Percentiles rank a stretch among this genome's conserved stretches.
Evolutionary conservation across 2,888 invertebrate species (phyloP).

Genomic region (Platynereis dumerilii): DNA sequence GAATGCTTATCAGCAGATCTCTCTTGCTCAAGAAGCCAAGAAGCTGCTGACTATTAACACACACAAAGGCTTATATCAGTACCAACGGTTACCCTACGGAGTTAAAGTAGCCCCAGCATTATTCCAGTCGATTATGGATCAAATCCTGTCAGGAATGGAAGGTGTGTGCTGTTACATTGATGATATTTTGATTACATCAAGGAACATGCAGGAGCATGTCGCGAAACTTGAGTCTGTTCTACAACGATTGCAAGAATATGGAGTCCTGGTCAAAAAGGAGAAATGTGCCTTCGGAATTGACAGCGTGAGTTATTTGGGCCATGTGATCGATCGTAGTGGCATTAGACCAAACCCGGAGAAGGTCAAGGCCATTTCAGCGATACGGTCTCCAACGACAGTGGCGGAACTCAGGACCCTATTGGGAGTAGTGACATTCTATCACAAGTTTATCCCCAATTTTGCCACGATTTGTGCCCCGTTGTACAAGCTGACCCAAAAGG

Average conservation of each 20-base stretch:
- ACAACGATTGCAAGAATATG: neutral
- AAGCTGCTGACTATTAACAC: neutral
- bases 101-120: neutral
- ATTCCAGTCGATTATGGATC: conserved; percentile 5
- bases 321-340: neutral
- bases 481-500: neutral
- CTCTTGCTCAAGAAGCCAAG: neutral
- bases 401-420: neutral
- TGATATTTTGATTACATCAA: neutral
- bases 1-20: neutral
- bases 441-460: neutral
- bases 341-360: neutral
- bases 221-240: neutral
- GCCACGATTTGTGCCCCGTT: neutral
- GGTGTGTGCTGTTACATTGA: conserved; percentile 1
- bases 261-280: neutral
- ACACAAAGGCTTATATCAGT: neutral
- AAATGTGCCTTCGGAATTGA: neutral
- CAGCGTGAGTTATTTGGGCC: neutral
- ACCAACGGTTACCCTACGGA: neutral
- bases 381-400: neutral
- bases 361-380: neutral
- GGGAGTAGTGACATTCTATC: neutral
- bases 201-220: neutral
- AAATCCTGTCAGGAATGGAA: neutral